Conservation (phyloP, 1,140 invertebrate genomes). For the Zaprionus lachaisei region DNA sequence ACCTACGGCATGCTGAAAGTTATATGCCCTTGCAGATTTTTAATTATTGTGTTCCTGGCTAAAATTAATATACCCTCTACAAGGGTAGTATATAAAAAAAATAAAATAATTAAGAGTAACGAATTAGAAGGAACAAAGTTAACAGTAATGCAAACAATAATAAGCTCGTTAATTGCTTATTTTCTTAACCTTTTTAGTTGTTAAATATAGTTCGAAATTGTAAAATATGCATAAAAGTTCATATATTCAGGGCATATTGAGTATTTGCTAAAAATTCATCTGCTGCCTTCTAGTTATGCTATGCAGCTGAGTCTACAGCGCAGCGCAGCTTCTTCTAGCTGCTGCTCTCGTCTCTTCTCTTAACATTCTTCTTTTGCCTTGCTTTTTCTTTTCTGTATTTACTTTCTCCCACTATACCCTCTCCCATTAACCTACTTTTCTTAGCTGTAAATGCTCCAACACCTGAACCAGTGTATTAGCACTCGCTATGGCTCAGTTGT, state of each 20-base stretch:
- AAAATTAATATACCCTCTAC: too few relatives aligned
- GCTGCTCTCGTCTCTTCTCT: not conserved
- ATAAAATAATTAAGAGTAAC: too few relatives aligned
- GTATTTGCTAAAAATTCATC: not conserved
- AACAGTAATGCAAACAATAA: too few relatives aligned
- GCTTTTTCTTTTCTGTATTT: not conserved
- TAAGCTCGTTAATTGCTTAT: too few relatives aligned
- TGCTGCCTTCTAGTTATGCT: not conserved
- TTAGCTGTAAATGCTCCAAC: slow-evolving; percentile 29
- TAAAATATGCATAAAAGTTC: too few relatives aligned
- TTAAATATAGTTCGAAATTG: too few relatives aligned
- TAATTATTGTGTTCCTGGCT: too few relatives aligned
- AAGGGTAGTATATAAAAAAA: too few relatives aligned
- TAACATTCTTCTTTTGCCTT: not conserved
- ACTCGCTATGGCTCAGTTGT: slow-evolving; percentile 15
- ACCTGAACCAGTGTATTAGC: slow-evolving; percentile 35
- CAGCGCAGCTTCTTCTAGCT: not conserved
- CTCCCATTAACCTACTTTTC: slow-evolving; percentile 40
- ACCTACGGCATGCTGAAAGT: too few relatives aligned
- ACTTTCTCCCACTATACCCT: not conserved
- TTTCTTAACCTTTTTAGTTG: too few relatives aligned
- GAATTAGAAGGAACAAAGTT: too few relatives aligned
- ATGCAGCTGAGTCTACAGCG: not conserved
- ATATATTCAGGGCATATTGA: not conserved
- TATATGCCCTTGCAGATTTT: too few relatives aligned